Conservation (phyloP, 2,888 invertebrate species). For the Sialis lutaria region DNA sequence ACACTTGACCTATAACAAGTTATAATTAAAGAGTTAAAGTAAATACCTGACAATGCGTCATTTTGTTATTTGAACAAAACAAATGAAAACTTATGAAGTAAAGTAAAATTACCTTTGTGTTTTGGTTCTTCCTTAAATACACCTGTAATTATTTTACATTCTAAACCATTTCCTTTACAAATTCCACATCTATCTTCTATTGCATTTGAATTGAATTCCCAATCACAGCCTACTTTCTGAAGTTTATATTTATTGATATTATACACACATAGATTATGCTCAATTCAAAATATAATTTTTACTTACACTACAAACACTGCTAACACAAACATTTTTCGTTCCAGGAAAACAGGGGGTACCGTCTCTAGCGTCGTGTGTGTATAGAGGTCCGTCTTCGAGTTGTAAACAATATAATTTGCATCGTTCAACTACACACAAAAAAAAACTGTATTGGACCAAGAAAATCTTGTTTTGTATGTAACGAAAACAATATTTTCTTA, state of each 20-base stretch:
- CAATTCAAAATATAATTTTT: not conserved
- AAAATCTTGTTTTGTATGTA: no score
- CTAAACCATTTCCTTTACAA: conserved; percentile 49
- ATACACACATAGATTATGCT: not conserved
- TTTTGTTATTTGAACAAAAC: conserved; percentile 2
- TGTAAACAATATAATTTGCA: conserved; percentile 46
- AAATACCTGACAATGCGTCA: not conserved
- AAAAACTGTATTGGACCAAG: no score
- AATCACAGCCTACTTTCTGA: conserved; percentile 49
- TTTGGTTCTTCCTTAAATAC: not conserved
- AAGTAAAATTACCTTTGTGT: not conserved
- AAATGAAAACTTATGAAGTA: not conserved
- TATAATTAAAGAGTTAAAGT: conserved; percentile 2
- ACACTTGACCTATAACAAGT: not conserved
- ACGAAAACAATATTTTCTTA: no score
- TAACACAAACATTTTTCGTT: conserved; percentile 43
- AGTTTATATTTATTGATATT: not conserved
- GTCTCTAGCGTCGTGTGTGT: conserved; percentile 39
- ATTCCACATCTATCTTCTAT: conserved; percentile 48
- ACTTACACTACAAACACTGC: conserved; percentile 39
- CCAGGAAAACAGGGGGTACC: conserved; percentile 45
- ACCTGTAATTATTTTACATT: conserved; percentile 29
- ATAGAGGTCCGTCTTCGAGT: conserved; percentile 34
- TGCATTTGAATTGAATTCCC: conserved; percentile 41
- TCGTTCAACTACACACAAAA: conserved; percentile 25